Conservation (phyloP, 2,888 invertebrate genomes). For the Stenotaenia linearis region DNA sequence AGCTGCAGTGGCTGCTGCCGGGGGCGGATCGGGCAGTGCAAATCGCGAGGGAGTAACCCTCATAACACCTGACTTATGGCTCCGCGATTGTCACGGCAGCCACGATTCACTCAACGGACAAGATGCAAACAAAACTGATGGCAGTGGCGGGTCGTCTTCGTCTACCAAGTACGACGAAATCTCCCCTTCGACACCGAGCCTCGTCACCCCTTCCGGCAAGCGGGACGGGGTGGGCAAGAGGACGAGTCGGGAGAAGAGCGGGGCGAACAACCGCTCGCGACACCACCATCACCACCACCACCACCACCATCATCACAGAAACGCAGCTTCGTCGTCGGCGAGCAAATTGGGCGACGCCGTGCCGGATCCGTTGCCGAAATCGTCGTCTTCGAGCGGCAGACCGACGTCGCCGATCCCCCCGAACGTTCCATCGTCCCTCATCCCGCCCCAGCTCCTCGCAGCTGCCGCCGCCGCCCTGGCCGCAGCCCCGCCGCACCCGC, state of each 20-base stretch:
- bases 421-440: neutral
- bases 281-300: constrained; percentile 31
- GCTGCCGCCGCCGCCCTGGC: constrained; percentile 51
- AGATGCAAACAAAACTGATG: neutral
- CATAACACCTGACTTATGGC: constrained; percentile 87
- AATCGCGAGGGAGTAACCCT: constrained; percentile 46
- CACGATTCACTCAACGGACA: constrained; percentile 32
- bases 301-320: constrained; percentile 39
- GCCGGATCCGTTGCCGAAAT: neutral
- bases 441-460: constrained; percentile 47
- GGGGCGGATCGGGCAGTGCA: constrained; percentile 34
- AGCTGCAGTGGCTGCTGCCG: constrained; percentile 34
- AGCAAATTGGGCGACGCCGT: neutral
- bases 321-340: neutral
- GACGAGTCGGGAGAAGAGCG: neutral
- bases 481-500: constrained; percentile 37
- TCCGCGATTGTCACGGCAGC: constrained; percentile 61
- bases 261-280: neutral
- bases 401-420: constrained; percentile 29
- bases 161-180: neutral
- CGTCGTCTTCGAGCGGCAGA: neutral
- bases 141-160: neutral
- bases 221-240: neutral
- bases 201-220: neutral
- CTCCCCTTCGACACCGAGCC: neutral